Evolutionary conservation across 2,797 vertebrate species (phyloP).

Genomic region (Peromyscus attwateri): DNA sequence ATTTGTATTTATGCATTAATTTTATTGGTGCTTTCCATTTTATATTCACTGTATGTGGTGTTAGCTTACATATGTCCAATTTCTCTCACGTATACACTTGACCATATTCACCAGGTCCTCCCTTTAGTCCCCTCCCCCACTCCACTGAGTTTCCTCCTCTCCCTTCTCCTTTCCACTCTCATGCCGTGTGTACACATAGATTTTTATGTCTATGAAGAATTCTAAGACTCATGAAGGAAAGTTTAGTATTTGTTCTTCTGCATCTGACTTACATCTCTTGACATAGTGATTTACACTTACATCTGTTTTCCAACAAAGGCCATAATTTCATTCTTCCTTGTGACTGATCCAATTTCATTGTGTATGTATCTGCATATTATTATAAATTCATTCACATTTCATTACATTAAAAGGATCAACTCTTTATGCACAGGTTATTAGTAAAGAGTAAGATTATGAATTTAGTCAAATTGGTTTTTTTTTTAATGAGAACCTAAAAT

Average conservation of each 20-base stretch:
- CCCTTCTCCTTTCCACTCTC: no score
- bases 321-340: background rate
- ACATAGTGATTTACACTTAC: background rate
- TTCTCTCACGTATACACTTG: background rate
- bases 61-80: background rate
- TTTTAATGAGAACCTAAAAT: slow-evolving; percentile 18
- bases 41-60: background rate
- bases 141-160: no score
- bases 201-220: background rate
- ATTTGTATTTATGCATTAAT: background rate
- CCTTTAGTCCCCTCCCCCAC: background rate
- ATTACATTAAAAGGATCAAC: background rate
- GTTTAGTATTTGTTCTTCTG: background rate
- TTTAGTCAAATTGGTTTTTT: slow-evolving; percentile 36
- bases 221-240: no score
- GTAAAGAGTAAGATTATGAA: background rate
- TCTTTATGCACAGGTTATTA: background rate
- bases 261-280: background rate
- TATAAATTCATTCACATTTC: background rate
- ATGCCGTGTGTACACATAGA: background rate
- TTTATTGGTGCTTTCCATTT: background rate
- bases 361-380: background rate
- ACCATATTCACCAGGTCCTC: no score
- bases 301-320: background rate
- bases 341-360: background rate